Evolutionary conservation across 2,797 vertebrate genomes (phyloP).

Genomic region (Argyrosomus regius): DNA sequence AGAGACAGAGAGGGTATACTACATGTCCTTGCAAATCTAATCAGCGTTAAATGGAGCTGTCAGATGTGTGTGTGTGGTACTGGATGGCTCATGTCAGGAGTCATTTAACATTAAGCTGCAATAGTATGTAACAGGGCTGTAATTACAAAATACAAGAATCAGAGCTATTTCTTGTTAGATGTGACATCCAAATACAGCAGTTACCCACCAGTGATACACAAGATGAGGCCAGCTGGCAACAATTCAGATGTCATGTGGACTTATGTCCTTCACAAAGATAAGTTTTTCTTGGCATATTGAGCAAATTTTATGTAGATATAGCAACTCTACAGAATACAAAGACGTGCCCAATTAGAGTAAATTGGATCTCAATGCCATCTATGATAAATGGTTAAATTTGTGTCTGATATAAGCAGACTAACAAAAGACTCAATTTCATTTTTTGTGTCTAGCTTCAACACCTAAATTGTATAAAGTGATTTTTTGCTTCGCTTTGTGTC

Average conservation of each 20-base stretch:
- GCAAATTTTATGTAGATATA: slow-evolving; percentile 7
- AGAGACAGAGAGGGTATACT: slow-evolving; percentile 80
- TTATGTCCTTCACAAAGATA: slow-evolving; percentile 60
- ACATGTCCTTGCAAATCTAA: slow-evolving; percentile 88
- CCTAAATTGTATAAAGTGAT: slow-evolving; percentile 17
- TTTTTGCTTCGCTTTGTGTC: slow-evolving; percentile 46
- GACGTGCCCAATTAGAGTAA: slow-evolving; percentile 47
- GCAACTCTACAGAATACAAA: slow-evolving; percentile 39
- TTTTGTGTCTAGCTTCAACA: slow-evolving; percentile 29
- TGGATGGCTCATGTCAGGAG: slow-evolving; percentile 75
- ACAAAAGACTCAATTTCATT: slow-evolving; percentile 58
- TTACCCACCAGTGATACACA: slow-evolving; percentile 58
- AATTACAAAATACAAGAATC: slow-evolving; percentile 79
- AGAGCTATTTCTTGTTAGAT: slow-evolving; percentile 52
- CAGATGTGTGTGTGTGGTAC: slow-evolving; percentile 64
- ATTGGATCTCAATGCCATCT: slow-evolving; percentile 37
- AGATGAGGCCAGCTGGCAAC: slow-evolving; percentile 41
- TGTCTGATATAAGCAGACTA: slow-evolving; percentile 37
- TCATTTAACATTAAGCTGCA: slow-evolving; percentile 78
- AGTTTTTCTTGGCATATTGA: slow-evolving; percentile 11
- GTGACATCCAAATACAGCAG: slow-evolving; percentile 67
- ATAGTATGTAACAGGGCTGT: slow-evolving; percentile 67
- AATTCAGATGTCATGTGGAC: slow-evolving; percentile 18
- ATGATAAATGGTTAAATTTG: slow-evolving; percentile 24
- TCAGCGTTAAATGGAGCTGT: slow-evolving; percentile 87